Conservation (phyloP, 2,888 invertebrate species). For the Chrysolina haemoptera region DNA sequence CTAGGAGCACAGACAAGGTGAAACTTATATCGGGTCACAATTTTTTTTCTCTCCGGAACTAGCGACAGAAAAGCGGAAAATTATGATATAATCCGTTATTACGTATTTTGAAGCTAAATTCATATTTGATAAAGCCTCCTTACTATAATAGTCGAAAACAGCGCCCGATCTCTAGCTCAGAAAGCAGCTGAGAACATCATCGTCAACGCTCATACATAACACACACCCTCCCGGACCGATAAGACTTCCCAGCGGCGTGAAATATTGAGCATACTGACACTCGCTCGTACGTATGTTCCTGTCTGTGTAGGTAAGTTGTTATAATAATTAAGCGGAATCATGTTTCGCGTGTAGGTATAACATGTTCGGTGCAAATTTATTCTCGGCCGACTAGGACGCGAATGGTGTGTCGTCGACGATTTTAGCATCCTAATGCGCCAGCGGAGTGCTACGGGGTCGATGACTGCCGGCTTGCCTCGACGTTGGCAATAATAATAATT, state of each 20-base stretch:
- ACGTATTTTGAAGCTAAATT: too few relatives aligned
- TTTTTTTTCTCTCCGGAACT: too few relatives aligned
- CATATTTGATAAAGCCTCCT: too few relatives aligned
- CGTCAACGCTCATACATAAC: too few relatives aligned
- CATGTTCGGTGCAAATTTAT: constrained; percentile 68
- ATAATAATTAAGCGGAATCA: constrained; percentile 67
- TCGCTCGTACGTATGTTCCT: constrained; percentile 23
- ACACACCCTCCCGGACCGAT: neutral
- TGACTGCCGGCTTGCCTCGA: constrained; percentile 29
- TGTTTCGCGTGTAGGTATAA: constrained; percentile 67
- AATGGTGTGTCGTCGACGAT: constrained; percentile 31
- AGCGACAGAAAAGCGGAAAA: too few relatives aligned
- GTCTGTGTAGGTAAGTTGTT: constrained; percentile 63
- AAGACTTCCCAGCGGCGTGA: constrained; percentile 8
- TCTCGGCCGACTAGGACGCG: constrained; percentile 54
- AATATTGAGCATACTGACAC: constrained; percentile 19
- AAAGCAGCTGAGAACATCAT: too few relatives aligned
- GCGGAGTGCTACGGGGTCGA: constrained; percentile 33
- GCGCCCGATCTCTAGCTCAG: too few relatives aligned
- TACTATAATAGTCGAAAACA: too few relatives aligned
- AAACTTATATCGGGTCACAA: too few relatives aligned
- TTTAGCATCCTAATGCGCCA: constrained; percentile 35
- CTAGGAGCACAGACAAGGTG: too few relatives aligned
- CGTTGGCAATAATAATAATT: constrained; percentile 17
- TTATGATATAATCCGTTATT: too few relatives aligned